Evolutionary conservation across 2,113 vertebrate species (phyloP), one percentile per base, ranked within the genome.

Genomic region (Burhinus oedicnemus): DNA sequence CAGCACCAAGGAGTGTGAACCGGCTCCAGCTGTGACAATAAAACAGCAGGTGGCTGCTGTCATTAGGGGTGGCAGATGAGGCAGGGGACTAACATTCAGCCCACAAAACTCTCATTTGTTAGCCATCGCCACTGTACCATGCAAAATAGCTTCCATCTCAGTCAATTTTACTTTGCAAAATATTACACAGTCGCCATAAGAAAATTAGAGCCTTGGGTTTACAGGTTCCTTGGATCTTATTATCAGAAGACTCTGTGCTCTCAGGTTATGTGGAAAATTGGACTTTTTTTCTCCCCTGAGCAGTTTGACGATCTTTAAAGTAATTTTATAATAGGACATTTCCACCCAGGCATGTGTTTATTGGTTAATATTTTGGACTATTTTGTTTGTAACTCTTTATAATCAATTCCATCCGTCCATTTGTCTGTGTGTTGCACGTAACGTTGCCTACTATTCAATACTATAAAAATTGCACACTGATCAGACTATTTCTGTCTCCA

Each of bases 11-110:
- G 99, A 99, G 98, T 99, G 98, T 98, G 99, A 98, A 99, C 98
- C 52, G 97, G 98, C 99, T 99, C 99, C 99, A 99, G 99, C 99
- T 99, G 99, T 98, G 99, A 99, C 99, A 99, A 99, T 99, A 99
- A 99, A 99, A 99, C 99, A 99, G 99, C 99, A 99, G 99, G 99
- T 99, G 99, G 99, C 99, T 98, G 98, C 99, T 98, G 98, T 99
- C 99, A 99, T 99, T 99, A 99, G 99, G 98, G 98, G 98, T 98
- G 99, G 99, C 99, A 99, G 98, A 99, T 98, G 98, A 99, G 98
- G 98, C 99, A 98, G 98, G 98, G 99, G 99, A 98, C 98, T 98
- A 97, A 96, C 98, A 98, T 98, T 98, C 98, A 97, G 98, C 98
- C 98, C 98, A 97, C 98, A 98, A 89, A 97, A 97, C 98, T 98